Conservation (phyloP, 2,797 vertebrate genomes). For the Lateolabrax maculatus region DNA sequence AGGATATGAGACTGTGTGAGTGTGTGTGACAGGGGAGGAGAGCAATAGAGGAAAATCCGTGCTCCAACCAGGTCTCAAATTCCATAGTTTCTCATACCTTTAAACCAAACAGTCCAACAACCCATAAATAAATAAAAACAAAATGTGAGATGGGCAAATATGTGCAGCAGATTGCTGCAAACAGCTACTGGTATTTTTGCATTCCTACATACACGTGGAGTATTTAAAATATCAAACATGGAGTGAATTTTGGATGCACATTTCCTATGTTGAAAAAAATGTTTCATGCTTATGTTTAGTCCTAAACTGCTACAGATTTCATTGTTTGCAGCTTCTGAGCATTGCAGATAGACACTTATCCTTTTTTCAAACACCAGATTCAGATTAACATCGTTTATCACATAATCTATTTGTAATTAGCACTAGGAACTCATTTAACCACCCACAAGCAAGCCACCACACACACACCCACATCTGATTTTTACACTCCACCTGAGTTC, state of each 20-base stretch:
- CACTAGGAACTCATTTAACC: background rate
- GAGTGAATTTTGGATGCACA: slow-evolving; percentile 3
- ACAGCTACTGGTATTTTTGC: background rate
- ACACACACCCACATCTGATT: background rate
- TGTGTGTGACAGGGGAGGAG: slow-evolving; percentile 13
- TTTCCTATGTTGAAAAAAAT: background rate
- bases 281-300: background rate
- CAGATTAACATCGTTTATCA: background rate
- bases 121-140: background rate
- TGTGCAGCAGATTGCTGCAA: background rate
- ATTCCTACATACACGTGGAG: background rate
- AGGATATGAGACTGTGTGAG: slow-evolving; percentile 5
- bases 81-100: background rate
- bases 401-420: background rate
- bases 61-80: slow-evolving; percentile 1
- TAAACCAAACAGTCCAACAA: background rate
- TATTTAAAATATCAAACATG: background rate
- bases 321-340: background rate
- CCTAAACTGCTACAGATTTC: background rate
- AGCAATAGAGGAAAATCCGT: slow-evolving; percentile 4
- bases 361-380: background rate
- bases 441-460: background rate
- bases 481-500: slow-evolving; percentile 3
- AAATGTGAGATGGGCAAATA: background rate
- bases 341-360: background rate